These are phyloP conservation scores for Eucidaris tribuloides DNA, from an alignment of 35 echinoderm and acorn worm species.

Conservation along the genomic window DNA sequence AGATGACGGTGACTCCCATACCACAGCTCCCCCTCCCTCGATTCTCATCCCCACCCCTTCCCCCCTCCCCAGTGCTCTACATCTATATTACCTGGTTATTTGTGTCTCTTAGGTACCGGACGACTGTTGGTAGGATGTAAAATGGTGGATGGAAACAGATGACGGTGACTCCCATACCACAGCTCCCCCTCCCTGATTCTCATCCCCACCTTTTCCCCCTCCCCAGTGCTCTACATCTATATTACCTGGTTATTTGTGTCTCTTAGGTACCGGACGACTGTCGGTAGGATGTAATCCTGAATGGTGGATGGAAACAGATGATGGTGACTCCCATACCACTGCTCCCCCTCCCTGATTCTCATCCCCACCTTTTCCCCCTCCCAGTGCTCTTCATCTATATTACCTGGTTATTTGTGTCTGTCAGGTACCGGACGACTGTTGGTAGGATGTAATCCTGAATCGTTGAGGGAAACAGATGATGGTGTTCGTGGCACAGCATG, in stretches of 20 bases:
- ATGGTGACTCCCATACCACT: too few relatives aligned
- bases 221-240: neutral
- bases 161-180: too few relatives aligned
- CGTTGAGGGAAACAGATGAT: conserved; percentile 70
- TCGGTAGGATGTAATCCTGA: conserved; percentile 81
- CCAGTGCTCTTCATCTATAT: too few relatives aligned
- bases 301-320: conserved; percentile 80
- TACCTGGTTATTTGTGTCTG: conserved; percentile 94
- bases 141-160: too few relatives aligned
- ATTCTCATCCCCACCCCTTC: too few relatives aligned
- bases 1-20: conserved; percentile 58
- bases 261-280: conserved; percentile 90
- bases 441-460: conserved; percentile 86
- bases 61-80: too few relatives aligned
- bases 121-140: conserved; percentile 82
- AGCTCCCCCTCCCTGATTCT: too few relatives aligned
- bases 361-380: neutral
- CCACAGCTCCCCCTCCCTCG: too few relatives aligned
- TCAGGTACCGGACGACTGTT: conserved; percentile 91
- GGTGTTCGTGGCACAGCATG: conserved; percentile 94
- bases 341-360: too few relatives aligned
- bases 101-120: conserved; percentile 88
- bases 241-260: conserved; percentile 94
- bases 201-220: too few relatives aligned
- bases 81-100: conserved; percentile 98